phyloP scores from a whole-genome alignment of 2,888 invertebrate species.

The Watsonalla binaria region DNA sequence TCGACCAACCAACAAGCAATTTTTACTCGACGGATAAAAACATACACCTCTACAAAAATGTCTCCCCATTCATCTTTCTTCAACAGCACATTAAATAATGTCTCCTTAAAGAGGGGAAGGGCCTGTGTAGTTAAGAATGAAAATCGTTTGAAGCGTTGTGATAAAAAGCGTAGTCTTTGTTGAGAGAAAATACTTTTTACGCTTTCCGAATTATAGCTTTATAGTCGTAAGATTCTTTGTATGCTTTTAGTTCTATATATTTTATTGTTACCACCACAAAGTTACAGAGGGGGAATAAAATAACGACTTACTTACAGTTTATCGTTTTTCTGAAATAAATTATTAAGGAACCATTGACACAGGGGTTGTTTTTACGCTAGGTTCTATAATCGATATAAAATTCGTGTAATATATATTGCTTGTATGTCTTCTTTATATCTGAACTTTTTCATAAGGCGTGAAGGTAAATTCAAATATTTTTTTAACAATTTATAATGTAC shows the following conservation, averaged over 20 bases:
- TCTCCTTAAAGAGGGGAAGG: conserved; percentile 71
- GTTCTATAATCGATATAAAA: too few species aligned
- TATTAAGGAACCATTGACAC: too few species aligned
- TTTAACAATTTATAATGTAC: too few species aligned
- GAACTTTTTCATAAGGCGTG: too few species aligned
- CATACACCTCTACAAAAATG: conserved; percentile 74
- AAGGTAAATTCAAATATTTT: too few species aligned
- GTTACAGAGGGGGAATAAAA: conserved; percentile 45
- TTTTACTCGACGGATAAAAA: conserved; percentile 68
- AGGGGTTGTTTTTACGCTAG: too few species aligned
- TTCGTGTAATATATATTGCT: too few species aligned
- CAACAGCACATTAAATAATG: conserved; percentile 75
- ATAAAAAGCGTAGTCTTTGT: conserved; percentile 27
- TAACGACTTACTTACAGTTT: conserved; percentile 10
- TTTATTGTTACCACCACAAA: conserved; percentile 54
- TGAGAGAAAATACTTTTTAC: conserved; percentile 11
- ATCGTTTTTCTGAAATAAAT: too few species aligned
- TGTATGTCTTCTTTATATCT: too few species aligned
- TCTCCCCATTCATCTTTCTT: conserved; percentile 75
- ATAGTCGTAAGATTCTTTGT: conserved; percentile 3
- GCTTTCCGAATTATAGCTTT: conserved; percentile 33
- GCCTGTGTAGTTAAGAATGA: conserved; percentile 54
- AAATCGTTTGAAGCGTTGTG: conserved; percentile 48
- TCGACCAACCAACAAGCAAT: conserved; percentile 68
- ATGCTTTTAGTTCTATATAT: conserved; percentile 51